Conservation (phyloP, 2,888 invertebrate genomes). For the Acanthosepion pharaonis region DNA sequence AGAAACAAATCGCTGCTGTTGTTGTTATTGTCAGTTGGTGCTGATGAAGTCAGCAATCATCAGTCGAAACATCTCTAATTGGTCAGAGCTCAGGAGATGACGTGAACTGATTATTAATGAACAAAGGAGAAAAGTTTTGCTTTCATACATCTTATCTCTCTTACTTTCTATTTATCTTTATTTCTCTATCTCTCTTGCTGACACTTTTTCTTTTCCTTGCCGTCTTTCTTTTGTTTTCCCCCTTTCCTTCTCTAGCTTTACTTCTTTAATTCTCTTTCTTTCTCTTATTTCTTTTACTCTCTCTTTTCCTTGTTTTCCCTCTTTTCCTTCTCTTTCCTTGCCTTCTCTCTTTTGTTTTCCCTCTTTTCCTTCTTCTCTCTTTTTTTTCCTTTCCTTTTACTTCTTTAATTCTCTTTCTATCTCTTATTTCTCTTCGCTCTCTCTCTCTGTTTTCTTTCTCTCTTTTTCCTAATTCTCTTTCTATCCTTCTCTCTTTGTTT, state of each 20-base stretch:
- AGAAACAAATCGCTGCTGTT: neutral
- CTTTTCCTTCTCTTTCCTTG: neutral
- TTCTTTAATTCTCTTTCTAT: neutral
- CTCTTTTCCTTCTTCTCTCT: neutral
- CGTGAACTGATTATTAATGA: neutral
- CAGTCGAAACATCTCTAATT: constrained; percentile 12
- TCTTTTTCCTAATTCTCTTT: too few species aligned
- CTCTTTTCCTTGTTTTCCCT: neutral
- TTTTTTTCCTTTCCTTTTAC: neutral
- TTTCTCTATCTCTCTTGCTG: neutral
- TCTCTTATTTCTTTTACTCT: too few species aligned
- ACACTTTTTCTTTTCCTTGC: neutral
- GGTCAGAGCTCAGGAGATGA: neutral
- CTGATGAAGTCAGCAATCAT: neutral
- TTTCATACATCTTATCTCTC: neutral
- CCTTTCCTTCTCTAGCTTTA: neutral
- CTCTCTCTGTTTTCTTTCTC: neutral
- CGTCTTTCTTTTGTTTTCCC: neutral
- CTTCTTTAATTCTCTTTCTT: neutral
- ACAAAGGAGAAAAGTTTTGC: neutral
- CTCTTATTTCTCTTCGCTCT: neutral
- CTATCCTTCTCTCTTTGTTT: too few species aligned
- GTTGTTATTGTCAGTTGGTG: neutral
- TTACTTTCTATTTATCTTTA: neutral
- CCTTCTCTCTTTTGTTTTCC: neutral